Evolutionary conservation across 2,888 invertebrate genomes (phyloP).

Genomic region (Drosophila diplacantha): DNA sequence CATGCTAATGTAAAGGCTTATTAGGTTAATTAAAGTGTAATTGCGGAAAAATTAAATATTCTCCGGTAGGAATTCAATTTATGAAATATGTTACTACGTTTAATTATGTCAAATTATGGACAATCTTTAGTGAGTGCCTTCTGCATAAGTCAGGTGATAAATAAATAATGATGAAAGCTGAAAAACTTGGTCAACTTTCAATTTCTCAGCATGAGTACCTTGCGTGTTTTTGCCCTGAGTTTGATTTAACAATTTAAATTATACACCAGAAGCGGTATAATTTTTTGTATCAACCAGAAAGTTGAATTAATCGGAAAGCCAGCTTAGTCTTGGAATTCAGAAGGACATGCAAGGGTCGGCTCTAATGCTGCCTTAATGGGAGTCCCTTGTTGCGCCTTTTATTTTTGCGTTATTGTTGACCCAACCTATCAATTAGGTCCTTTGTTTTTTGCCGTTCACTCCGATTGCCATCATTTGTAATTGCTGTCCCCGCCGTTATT

Average conservation of each 20-base stretch:
- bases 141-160: conserved; percentile 6
- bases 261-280: not conserved
- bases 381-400: conserved; percentile 22
- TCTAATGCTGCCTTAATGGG: not conserved
- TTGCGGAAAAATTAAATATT: conserved; percentile 3
- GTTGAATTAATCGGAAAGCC: not conserved
- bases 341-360: conserved; percentile 1
- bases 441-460: conserved; percentile 6
- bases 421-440: conserved; percentile 35
- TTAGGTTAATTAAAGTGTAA: conserved; percentile 7
- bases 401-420: conserved; percentile 11
- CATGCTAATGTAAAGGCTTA: not conserved
- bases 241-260: conserved; percentile 3
- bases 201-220: not conserved
- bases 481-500: conserved; percentile 39
- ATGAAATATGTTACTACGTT: conserved; percentile 3
- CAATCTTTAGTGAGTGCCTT: conserved; percentile 22
- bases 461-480: conserved; percentile 30
- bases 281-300: not conserved
- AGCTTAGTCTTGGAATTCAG: conserved; percentile 1
- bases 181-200: conserved; percentile 1
- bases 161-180: not conserved
- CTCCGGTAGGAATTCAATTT: not conserved
- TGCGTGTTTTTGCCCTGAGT: not conserved
- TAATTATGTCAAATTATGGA: conserved; percentile 9